phyloP scores from a whole-genome alignment of 92 coral and sea anemone genomes.

The Bergia puertoricense region DNA sequence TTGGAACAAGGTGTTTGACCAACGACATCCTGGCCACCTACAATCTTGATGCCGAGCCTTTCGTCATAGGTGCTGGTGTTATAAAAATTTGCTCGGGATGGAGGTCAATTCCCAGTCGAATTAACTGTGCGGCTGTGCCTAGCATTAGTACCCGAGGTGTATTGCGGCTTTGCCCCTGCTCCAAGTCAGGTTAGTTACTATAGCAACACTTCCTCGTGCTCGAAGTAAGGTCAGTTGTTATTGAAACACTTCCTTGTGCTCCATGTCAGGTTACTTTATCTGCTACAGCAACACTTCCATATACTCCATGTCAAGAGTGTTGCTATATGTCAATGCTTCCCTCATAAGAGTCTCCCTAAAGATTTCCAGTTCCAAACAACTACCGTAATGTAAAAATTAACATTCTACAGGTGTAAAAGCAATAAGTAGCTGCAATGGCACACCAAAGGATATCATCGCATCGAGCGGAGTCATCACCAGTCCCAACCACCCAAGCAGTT shows the following conservation, averaged over 20 bases:
- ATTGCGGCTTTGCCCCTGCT: constrained; percentile 31
- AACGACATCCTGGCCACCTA: constrained; percentile 19
- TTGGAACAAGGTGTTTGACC: constrained; percentile 14
- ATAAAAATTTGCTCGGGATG: constrained; percentile 24
- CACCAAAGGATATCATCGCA: not conserved
- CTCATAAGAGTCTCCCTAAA: no score
- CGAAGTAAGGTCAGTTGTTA: no score
- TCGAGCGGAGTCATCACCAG: constrained; percentile 25
- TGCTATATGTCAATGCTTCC: no score
- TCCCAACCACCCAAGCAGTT: constrained; percentile 24
- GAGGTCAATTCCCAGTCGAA: constrained; percentile 28
- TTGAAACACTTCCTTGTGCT: no score
- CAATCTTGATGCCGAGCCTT: constrained; percentile 23
- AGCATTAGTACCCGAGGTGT: not conserved
- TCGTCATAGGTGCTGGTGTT: not conserved
- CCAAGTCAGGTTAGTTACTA: not conserved
- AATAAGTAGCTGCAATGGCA: constrained; percentile 20
- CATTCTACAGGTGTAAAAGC: not conserved
- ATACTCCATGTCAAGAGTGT: no score
- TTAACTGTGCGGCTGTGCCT: constrained; percentile 21
- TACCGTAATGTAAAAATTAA: no score
- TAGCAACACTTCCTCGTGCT: not conserved
- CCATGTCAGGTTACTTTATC: no score
- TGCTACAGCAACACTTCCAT: not conserved
- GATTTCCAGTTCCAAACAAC: no score